Percentiles rank a stretch among this genome's conserved stretches.
Evolutionary conservation across 2,888 invertebrate species (phyloP).

Genomic region (Morpho helenor): DNA sequence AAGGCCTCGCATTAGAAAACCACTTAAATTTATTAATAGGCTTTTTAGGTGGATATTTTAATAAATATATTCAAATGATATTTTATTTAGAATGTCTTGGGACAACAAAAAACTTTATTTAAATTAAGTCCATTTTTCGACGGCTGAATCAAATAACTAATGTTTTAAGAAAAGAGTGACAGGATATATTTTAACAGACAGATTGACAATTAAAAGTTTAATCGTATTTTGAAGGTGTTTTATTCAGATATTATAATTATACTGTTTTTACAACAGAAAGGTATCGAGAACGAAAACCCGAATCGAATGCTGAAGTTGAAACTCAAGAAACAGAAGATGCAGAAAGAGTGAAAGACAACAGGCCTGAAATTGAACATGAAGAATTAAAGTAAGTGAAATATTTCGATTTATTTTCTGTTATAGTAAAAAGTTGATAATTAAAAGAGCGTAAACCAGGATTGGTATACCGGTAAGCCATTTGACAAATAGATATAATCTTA

Average conservation of each 20-base stretch:
- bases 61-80: conserved; percentile 20
- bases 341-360: conserved; percentile 33
- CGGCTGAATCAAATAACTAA: too few species aligned
- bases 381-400: conserved; percentile 50
- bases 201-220: not conserved
- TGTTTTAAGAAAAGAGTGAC: too few species aligned
- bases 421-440: not conserved
- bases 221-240: not conserved
- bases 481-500: too few species aligned
- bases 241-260: not conserved
- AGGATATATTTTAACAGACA: not conserved
- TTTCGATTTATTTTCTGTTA: not conserved
- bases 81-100: too few species aligned
- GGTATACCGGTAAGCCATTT: too few species aligned
- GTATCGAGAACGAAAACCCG: conserved; percentile 31
- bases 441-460: too few species aligned
- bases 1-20: conserved; percentile 42
- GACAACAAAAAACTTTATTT: too few species aligned
- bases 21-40: conserved; percentile 46
- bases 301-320: conserved; percentile 28
- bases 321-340: conserved; percentile 25
- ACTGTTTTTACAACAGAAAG: conserved; percentile 17
- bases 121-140: too few species aligned
- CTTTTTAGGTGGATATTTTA: conserved; percentile 47
- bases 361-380: conserved; percentile 38